Percentiles rank a stretch among this genome's conserved stretches.
These are phyloP conservation scores for Malurus melanocephalus DNA, from an alignment of 2,113 vertebrate genomes.

Conservation along the genomic window DNA sequence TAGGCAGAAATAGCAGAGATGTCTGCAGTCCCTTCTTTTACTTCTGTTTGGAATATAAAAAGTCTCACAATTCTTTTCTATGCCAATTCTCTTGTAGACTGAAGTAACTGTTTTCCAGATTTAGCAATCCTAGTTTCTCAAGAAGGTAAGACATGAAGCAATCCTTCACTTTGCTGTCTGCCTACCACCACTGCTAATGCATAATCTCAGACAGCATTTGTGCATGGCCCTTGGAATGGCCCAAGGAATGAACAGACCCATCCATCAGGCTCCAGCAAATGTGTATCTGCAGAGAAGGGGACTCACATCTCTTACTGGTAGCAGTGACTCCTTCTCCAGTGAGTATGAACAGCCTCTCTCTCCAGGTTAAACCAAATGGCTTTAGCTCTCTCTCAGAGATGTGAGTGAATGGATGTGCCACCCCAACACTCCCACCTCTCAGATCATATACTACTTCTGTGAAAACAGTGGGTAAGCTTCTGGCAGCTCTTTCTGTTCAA, in stretches of 20 bases:
- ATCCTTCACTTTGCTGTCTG: not conserved
- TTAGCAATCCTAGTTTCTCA: not conserved
- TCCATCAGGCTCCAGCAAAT: not conserved
- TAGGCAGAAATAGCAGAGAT: not conserved
- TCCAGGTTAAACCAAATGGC: not conserved
- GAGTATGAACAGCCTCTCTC: not conserved
- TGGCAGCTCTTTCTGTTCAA: not conserved
- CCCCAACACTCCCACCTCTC: not conserved
- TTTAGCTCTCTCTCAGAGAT: not conserved
- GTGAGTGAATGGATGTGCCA: not conserved
- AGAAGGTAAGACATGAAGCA: not conserved
- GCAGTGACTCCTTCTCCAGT: not conserved
- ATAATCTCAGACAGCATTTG: not conserved
- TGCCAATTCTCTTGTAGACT: not conserved
- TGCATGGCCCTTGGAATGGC: not conserved
- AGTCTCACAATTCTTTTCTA: not conserved
- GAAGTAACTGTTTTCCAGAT: not conserved
- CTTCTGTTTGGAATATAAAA: not conserved
- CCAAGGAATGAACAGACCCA: fast-evolving
- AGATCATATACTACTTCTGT: not conserved
- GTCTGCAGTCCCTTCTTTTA: not conserved
- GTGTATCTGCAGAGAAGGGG: not conserved
- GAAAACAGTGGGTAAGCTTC: not conserved
- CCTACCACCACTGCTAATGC: not conserved
- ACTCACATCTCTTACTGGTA: not conserved